A percentile compares a stretch with the other conserved stretches of the same genome.
Conservation (phyloP, 2,888 invertebrate genomes). For the Drosophila lacicola region DNA sequence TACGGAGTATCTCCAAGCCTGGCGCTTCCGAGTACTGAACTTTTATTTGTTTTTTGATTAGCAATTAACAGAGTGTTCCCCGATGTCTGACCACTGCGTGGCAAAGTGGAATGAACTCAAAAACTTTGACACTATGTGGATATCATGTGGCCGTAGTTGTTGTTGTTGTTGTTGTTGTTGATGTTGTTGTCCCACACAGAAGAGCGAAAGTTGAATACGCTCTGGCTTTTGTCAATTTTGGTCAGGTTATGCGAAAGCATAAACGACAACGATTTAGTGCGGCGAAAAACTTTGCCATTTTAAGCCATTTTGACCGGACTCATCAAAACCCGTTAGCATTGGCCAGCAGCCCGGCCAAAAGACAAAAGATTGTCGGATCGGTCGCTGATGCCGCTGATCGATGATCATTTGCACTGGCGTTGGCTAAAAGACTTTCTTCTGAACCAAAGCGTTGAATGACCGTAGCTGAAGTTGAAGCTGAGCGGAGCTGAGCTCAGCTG, state of each 20-base stretch:
- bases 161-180: background rate
- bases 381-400: constrained; percentile 31
- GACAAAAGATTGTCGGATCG: constrained; percentile 32
- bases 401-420: constrained; percentile 29
- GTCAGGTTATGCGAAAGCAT: constrained; percentile 46
- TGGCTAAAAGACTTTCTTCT: constrained; percentile 52
- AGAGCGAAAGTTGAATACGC: constrained; percentile 57
- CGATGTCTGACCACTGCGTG: background rate
- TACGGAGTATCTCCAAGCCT: background rate
- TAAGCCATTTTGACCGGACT: constrained; percentile 38
- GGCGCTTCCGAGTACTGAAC: too few relatives aligned
- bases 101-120: constrained; percentile 31
- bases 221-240: constrained; percentile 53
- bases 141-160: background rate
- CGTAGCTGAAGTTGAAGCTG: constrained; percentile 14
- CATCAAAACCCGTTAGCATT: constrained; percentile 33
- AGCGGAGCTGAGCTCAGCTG: constrained; percentile 8
- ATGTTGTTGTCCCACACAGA: constrained; percentile 23
- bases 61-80: constrained; percentile 6
- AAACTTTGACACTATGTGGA: constrained; percentile 2
- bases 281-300: constrained; percentile 60
- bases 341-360: constrained; percentile 13
- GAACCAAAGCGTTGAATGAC: constrained; percentile 33
- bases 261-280: constrained; percentile 39
- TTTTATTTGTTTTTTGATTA: constrained; percentile 11